phyloP scores from a whole-genome alignment of 2,113 vertebrate species.

The Pogona vitticeps region DNA sequence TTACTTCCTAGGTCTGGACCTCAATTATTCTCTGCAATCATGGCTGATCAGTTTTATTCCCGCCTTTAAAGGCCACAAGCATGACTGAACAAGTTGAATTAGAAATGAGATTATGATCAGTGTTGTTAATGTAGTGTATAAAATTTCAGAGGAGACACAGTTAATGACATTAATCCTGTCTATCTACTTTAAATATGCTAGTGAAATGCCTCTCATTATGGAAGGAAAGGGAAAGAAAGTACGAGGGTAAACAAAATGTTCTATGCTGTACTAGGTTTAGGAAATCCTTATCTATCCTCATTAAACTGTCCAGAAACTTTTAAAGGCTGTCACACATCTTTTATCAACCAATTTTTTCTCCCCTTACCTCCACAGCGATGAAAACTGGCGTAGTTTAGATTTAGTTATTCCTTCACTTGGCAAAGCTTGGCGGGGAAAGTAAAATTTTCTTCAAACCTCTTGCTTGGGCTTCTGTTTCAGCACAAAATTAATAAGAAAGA shows the following conservation, averaged over 20 bases:
- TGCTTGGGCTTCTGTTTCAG: background rate
- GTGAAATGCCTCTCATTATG: background rate
- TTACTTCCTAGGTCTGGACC: background rate
- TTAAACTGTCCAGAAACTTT: background rate
- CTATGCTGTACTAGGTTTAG: background rate
- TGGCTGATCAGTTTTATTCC: background rate
- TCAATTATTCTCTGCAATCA: slow-evolving; percentile 4
- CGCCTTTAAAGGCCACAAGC: background rate
- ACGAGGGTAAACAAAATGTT: background rate
- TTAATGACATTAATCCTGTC: background rate
- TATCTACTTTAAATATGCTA: background rate
- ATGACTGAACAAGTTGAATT: background rate
- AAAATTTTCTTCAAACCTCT: background rate
- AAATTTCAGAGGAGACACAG: background rate
- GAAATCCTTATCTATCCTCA: background rate
- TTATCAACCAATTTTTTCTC: background rate
- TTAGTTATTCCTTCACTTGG: background rate
- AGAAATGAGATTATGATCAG: slow-evolving; percentile 7
- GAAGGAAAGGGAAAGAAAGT: background rate
- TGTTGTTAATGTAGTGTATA: background rate
- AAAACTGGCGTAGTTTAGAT: background rate
- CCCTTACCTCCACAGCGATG: background rate
- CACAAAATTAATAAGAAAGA: background rate
- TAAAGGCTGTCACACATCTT: background rate
- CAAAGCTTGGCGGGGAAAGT: background rate